Conservation (phyloP, 2,113 vertebrate genomes). For the Silurus meridionalis region DNA sequence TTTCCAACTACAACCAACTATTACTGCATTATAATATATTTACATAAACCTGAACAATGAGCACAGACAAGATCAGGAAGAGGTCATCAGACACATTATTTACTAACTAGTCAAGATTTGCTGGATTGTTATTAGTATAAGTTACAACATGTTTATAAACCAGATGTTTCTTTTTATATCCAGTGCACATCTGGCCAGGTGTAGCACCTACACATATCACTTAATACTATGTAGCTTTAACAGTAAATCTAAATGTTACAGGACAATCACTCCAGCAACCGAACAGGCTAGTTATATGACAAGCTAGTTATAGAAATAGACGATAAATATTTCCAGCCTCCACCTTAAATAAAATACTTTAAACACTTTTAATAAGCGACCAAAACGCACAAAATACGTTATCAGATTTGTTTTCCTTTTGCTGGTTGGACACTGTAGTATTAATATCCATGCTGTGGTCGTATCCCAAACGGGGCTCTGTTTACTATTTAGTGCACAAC, state of each 20-base stretch:
- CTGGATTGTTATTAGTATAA: neutral
- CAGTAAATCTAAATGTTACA: neutral
- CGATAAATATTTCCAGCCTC: neutral
- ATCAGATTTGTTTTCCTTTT: neutral
- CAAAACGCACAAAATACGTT: neutral
- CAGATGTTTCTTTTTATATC: neutral
- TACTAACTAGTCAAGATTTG: neutral
- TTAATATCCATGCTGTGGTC: neutral
- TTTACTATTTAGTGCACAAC: neutral
- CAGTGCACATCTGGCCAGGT: conserved; percentile 15
- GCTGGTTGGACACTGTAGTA: neutral
- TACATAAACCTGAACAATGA: neutral
- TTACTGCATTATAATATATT: neutral
- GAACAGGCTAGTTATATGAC: neutral
- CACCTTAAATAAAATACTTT: no score
- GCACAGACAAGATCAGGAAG: neutral
- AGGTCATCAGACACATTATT: neutral
- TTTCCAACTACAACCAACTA: neutral
- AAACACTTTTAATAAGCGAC: neutral
- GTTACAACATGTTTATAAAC: neutral
- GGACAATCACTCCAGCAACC: neutral
- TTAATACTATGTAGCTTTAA: neutral
- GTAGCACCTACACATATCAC: neutral
- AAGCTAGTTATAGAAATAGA: neutral
- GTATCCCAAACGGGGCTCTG: neutral